Base-by-base conservation (phyloP, 2,113 vertebrate genomes). In the Dascyllus trimaculatus region DNA sequence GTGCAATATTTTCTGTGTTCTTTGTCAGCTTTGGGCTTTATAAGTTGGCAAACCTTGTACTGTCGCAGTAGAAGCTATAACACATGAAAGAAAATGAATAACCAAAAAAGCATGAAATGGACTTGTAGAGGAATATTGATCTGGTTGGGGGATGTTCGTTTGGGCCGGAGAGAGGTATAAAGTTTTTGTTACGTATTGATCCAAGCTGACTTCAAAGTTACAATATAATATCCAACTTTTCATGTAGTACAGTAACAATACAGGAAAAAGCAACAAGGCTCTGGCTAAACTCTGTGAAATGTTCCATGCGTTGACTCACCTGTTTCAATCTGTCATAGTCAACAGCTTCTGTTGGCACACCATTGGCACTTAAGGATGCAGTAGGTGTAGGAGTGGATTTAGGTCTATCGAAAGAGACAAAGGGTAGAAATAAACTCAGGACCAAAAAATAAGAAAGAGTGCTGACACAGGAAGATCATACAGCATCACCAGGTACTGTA, bases 301-400 rank as follows among this genome's bases (percentile, higher is more conserved):
- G 25, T 18, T n/a, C 1, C 1, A 19, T 25, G 25, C 38, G 51
- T 32, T 56, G 19, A 74, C 81, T 0, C 89, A 99, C 98, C 97
- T 99, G 98, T 93, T 99, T 99, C 95, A 99, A 94, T 90, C 97
- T 93, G 93, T 99, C 98, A 17, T 99, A 99, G 92, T 99, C 98
- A 14, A 99, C 92, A 24, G 94, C 85, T 93, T 99, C 98, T 71
- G 96, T 94, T 91, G 97, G 96, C 86, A 99, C 96, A 85, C 98
- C 98, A 1, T 99, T 99, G 95, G 98, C 96, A 96, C 96, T 98
- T 91, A 96, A 94, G 90, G 97, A 96, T 68, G 95, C 97, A 0
- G 95, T 95, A 17, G 95, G 93, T 58, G 94, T 94, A 57, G 97
- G 94, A 82, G 97, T 96, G 82, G 97, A 98, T 92, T 98, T 99